Evolutionary conservation across 2,888 invertebrate species (phyloP), one percentile per base, ranked within the genome.

Genomic region (Drosophila ezoana): DNA sequence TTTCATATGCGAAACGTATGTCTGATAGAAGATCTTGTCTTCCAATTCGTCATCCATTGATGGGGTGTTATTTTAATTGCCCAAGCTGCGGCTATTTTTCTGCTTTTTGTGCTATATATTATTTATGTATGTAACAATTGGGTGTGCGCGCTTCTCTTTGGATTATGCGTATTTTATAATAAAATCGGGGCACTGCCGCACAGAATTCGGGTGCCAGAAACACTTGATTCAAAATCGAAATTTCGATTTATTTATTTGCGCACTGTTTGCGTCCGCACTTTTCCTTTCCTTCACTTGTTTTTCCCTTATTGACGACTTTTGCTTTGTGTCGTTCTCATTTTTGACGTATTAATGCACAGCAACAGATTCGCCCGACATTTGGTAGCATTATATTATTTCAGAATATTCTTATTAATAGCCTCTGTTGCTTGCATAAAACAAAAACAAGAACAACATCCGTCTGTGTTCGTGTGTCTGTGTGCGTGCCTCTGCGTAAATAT

Each of bases 11-110:
- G 97, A 96, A 79, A 96, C 93, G 93, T 96, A 96, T 35, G 97
- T 96, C 94, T 97, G 97, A 93, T 97, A 96, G 89, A 97, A 93
- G 89, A 97, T 95, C 94, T 95, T 95, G 90, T 97, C 97, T 93
- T 97, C 97, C 90, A 97, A 93, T 93, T 97, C 97, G 95, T 97
- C 97, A 94, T 97, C 97, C 97, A 97, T 97, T 76, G 65, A 60
- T 60, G 44, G 53, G 28, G 47, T 45, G 32, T 61, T 38, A 16
- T 32, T 51, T 10, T 35, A n/a, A 18, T 37, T 47, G 43, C 44
- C 11, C 38, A 56, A 18, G 49, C 33, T 51, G 45, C 60, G 23
- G 37, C 33, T 41, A 13, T n/a, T 35, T 40, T 18, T 62, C 13
- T 8, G 35, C 11, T 41, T 35, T 48, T 44, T 68, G n/a, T 64